Base-by-base conservation (phyloP, 1,140 invertebrate genomes). In the Bombus affinis region DNA sequence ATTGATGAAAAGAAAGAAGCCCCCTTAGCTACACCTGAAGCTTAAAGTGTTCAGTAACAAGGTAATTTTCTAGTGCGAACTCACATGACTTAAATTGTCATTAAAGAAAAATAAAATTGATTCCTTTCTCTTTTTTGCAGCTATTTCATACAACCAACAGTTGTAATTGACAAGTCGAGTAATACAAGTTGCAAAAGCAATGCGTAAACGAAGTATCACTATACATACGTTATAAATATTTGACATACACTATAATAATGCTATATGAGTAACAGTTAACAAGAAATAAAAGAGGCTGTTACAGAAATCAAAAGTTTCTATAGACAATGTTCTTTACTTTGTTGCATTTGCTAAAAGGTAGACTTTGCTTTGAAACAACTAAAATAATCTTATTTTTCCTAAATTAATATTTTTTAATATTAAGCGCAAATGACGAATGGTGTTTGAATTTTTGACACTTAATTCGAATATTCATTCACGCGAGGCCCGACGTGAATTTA, bases 1-100 rank as follows among this genome's bases (percentile, higher is more conserved):
- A 91, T 91, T 77, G 93, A 95, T 84, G 94, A 94, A n/a, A 93
- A 94, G 80, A 95, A 95, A 89, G 94, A 94, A 79, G 93, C 94
- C 8, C 93, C 94, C 12, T 87, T 94, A 91, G 94, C 94, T 83
- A 95, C 93, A 62, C 91, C 94, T 68, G 94, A 94, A 92, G 94
- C 93, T 92, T 95, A 93, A 92, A 65, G 87, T 53, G 70, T 86
- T 71, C 83, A 76, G 53, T 86, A 57, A 87, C 66, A 79, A 87
- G 88, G 89, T 93, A 91, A 92, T 70, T 83, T 83, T 86, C 39
- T 13, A 53, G 13, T 39, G 0, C n/a, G 37, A 81, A 57, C 15
- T 10, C 39, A 35, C 3, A 53, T 77, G 35, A 44, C 65, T 65
- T 68, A 59, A 39, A 86, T 22, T 70, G 5, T 39, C 9, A 53